Conservation (phyloP, 2,888 invertebrate species). For the Drosophila cyrtoloma region DNA sequence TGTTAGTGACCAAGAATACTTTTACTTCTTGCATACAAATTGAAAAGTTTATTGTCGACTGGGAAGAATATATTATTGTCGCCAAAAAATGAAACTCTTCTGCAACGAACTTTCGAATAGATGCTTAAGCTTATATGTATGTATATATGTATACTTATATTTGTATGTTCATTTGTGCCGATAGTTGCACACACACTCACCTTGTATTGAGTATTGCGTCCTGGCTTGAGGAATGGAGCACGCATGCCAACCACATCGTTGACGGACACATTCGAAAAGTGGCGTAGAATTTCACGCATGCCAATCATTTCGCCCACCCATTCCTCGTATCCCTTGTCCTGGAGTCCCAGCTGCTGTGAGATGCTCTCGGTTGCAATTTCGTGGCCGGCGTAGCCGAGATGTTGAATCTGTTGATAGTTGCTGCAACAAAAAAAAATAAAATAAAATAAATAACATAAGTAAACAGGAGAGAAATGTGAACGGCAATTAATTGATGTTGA, state of each 20-base stretch:
- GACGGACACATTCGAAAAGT: conserved; percentile 92
- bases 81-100: background rate
- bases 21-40: background rate
- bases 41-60: background rate
- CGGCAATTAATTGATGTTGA: conserved; percentile 33
- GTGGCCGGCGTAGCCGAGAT: conserved; percentile 94
- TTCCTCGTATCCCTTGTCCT: conserved; percentile 95
- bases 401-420: conserved; percentile 96
- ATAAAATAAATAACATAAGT: background rate
- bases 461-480: conserved; percentile 20
- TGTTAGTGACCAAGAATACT: background rate
- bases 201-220: conserved; percentile 96
- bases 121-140: background rate
- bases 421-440: conserved; percentile 86
- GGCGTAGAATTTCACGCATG: conserved; percentile 94
- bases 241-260: conserved; percentile 94
- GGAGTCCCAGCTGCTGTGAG: conserved; percentile 91
- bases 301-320: conserved; percentile 98
- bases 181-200: conserved; percentile 85
- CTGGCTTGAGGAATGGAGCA: conserved; percentile 96
- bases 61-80: background rate
- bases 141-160: background rate
- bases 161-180: background rate
- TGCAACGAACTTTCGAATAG: background rate
- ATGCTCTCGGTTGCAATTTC: conserved; percentile 90